Evolutionary conservation across 2,888 invertebrate genomes (phyloP).

Genomic region (Phorcus lineatus): DNA sequence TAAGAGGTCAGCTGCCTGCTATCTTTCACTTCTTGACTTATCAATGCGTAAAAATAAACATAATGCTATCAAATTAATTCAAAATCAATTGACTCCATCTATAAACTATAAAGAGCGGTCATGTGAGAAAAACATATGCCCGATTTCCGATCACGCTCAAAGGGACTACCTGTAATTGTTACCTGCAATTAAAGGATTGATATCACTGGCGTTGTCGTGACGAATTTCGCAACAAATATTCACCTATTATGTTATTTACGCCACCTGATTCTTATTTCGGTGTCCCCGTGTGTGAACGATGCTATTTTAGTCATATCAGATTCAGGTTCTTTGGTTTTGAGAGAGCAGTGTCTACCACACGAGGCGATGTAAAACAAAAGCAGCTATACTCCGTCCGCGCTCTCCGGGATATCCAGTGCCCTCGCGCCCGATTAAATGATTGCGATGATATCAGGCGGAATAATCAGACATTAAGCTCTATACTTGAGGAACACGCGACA

Average conservation of each 20-base stretch:
- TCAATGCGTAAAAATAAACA: no score
- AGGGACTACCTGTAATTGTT: no score
- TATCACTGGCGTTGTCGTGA: not conserved
- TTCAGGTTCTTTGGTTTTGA: not conserved
- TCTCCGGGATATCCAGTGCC: not conserved
- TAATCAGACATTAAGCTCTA: not conserved
- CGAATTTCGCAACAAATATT: constrained; percentile 7
- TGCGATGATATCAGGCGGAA: not conserved
- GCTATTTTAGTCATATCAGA: not conserved
- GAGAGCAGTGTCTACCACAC: not conserved
- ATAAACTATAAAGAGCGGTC: no score
- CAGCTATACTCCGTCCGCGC: not conserved
- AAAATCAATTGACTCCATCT: no score
- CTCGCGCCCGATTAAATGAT: not conserved
- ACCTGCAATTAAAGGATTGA: no score
- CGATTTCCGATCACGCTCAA: no score
- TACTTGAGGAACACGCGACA: not conserved
- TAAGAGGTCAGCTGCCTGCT: no score
- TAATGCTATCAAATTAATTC: no score
- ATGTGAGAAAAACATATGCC: no score
- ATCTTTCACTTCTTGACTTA: no score
- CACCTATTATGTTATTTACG: constrained; percentile 4
- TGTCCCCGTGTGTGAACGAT: not conserved
- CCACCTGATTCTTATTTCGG: not conserved
- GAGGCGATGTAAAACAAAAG: not conserved